Evolutionary conservation across 2,888 invertebrate genomes (phyloP), one percentile per base, ranked within the genome.

Genomic region (Sisyra terminalis): DNA sequence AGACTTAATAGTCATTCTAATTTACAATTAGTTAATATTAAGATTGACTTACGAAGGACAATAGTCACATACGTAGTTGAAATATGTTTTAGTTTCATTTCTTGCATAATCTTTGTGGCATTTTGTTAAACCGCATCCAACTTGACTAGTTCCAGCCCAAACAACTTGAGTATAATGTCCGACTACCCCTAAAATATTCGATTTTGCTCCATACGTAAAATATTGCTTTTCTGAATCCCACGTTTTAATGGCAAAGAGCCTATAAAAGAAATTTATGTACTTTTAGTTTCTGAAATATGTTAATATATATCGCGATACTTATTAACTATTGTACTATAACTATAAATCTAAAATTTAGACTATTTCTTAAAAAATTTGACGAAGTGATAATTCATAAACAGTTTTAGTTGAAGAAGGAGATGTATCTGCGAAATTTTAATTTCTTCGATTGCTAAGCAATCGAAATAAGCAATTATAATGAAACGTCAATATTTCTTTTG

Each of bases 131-230:
- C 84, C 83, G 52, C 85, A 85, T 30, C 85, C 84, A 11, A 85
- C 73, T 56, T 78, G 73, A 56, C 83, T 82, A 14, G 74, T 75
- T 3, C 79, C 69, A 9, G 82, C 82, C 85, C 85, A 86, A 16
- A 80, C 81, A 75, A 85, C 74, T 61, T 85, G 84, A 0, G 84
- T 84, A 58, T 84, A 86, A 61, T 85, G 85, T 1, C 85, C 85
- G 15, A 81, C 70, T 10, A 70, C 66, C 46, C 67, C 66, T 3
- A 82, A 55, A 52, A 78, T 67, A 52, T 74, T 75, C 39, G 61
- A 54, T 1, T 66, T 63, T 18, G 69, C 61, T 0, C 79, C 84
- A 54, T 77, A 86, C 1, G 74, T 78, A 55, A 84, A 86, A 51
- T 79, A 74, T 49, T 73, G 66, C 53, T 77, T 74, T 59, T 86